These are phyloP conservation scores for Pan troglodytes DNA, from an alignment of 2,113 vertebrate genomes.

Conservation along the genomic window NHGRI_mPanTro3-v2.1_pri NC_072419.2:57433501-57434000, in stretches of 20 bases:
- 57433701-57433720: not conserved
- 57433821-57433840: not conserved
- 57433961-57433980: constrained; percentile 62
- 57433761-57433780: not conserved
- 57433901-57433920: constrained; percentile 58
- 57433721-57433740: not conserved
- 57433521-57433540: not conserved
- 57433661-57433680: not conserved
- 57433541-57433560: fast-evolving
- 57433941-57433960: constrained; percentile 61
- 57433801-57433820: not conserved
- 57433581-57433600: fast-evolving
- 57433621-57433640: not conserved
- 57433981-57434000: constrained; percentile 46
- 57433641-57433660: not conserved
- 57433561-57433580: not conserved
- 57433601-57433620: not conserved
- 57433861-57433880: not conserved
- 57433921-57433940: constrained; percentile 59
- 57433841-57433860: not conserved
- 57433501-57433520: fast-evolving
- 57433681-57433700: not conserved
- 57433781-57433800: fast-evolving
- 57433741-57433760: not conserved
- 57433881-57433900: constrained; percentile 42